Evolutionary conservation across 2,797 vertebrate species (phyloP).

Genomic region (Macrochelys suwanniensis): DNA sequence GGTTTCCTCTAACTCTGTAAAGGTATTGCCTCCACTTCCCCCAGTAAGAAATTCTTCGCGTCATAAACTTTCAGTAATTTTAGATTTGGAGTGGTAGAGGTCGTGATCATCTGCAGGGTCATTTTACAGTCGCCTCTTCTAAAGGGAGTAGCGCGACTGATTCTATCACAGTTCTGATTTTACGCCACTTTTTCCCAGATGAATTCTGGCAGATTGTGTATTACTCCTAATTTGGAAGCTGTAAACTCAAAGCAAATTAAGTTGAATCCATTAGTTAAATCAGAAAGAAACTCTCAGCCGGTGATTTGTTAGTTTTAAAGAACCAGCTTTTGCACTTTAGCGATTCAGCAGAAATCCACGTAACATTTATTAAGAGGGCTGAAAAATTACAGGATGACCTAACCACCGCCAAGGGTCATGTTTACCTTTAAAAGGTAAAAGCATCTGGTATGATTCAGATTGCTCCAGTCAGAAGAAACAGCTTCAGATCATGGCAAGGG

Average conservation of each 20-base stretch:
- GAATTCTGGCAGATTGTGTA: not conserved
- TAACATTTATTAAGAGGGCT: not conserved
- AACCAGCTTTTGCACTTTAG: not conserved
- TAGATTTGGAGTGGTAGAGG: not conserved
- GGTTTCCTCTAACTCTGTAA: not conserved
- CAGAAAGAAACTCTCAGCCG: not conserved
- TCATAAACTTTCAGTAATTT: not conserved
- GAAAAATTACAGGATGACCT: not conserved
- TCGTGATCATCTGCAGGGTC: not conserved
- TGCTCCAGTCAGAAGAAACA: not conserved
- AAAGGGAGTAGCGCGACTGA: too few relatives aligned
- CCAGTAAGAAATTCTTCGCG: not conserved
- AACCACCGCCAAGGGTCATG: not conserved
- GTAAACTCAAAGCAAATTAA: not conserved
- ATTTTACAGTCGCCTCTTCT: not conserved
- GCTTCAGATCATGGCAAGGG: not conserved
- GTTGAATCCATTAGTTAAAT: not conserved
- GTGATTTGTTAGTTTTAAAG: not conserved
- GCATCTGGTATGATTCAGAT: not conserved
- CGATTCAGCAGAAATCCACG: not conserved
- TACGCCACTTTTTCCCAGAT: not conserved
- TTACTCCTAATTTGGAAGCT: not conserved
- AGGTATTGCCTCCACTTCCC: not conserved
- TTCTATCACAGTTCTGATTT: not conserved
- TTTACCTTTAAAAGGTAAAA: not conserved